phyloP scores from a whole-genome alignment of 2,113 vertebrate species.

The Micronisus gabar region DNA sequence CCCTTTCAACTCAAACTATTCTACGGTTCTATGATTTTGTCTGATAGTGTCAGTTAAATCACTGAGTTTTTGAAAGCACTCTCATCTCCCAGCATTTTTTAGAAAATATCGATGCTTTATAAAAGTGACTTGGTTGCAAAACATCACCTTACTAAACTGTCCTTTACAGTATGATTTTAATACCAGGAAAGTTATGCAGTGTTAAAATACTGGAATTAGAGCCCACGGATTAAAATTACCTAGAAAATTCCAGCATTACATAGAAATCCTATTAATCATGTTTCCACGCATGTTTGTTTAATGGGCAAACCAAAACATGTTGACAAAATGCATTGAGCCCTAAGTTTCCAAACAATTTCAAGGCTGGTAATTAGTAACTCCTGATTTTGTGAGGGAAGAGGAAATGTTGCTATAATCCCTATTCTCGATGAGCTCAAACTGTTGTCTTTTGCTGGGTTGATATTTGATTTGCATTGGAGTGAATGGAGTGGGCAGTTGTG shows the following conservation, averaged over 20 bases:
- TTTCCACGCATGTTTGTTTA: neutral
- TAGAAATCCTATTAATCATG: neutral
- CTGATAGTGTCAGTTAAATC: neutral
- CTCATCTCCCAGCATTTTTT: neutral
- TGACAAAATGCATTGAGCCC: neutral
- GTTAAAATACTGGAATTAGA: neutral
- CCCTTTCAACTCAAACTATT: neutral
- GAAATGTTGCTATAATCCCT: neutral
- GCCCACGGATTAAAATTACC: neutral
- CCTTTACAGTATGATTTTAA: neutral
- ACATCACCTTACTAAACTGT: neutral
- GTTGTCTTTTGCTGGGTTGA: neutral
- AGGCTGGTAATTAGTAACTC: neutral
- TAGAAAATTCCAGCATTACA: neutral
- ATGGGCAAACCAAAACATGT: neutral
- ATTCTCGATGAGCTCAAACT: neutral
- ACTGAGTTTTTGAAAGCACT: neutral
- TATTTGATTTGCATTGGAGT: neutral
- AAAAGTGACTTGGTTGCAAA: neutral
- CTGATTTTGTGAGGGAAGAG: neutral
- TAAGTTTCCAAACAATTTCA: neutral
- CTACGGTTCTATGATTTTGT: neutral
- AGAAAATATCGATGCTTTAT: neutral
- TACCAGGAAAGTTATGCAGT: accelerated
- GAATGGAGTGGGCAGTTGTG: neutral